phyloP scores from a whole-genome alignment of 2,888 invertebrate genomes.

The Oscheius sp. region DNA sequence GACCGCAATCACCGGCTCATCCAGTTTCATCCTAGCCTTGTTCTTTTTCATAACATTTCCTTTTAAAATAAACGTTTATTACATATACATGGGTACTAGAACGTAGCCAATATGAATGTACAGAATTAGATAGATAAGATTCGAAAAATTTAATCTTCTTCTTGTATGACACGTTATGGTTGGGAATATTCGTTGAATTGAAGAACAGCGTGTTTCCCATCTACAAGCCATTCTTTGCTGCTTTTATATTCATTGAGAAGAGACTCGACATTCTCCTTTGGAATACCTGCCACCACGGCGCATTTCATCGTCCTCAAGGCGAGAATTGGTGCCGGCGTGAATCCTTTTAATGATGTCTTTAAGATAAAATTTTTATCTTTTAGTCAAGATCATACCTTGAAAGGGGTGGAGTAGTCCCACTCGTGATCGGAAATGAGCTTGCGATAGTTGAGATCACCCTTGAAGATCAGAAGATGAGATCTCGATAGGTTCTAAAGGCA shows the following conservation, averaged over 20 bases:
- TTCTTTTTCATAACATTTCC: too few relatives aligned
- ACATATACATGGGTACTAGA: too few relatives aligned
- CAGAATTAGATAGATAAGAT: too few relatives aligned
- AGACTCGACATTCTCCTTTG: constrained; percentile 10
- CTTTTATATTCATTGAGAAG: constrained; percentile 32
- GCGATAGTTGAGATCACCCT: constrained; percentile 90
- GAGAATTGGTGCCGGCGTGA: constrained; percentile 84
- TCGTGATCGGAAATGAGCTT: constrained; percentile 88
- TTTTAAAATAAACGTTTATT: too few relatives aligned
- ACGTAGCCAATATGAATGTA: too few relatives aligned
- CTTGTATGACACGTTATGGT: too few relatives aligned
- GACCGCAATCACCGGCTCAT: too few relatives aligned
- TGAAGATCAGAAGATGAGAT: constrained; percentile 60
- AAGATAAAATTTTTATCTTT: background rate
- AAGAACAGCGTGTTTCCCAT: constrained; percentile 63
- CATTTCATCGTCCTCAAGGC: constrained; percentile 88
- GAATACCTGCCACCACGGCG: constrained; percentile 74
- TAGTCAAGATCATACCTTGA: constrained; percentile 27
- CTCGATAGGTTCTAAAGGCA: constrained; percentile 23
- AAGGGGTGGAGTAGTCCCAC: constrained; percentile 78
- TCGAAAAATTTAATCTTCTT: too few relatives aligned
- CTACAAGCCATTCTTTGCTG: constrained; percentile 57
- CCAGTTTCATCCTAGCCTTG: too few relatives aligned
- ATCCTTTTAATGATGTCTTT: constrained; percentile 78
- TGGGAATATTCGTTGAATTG: too few relatives aligned